These are phyloP conservation scores for Sceloporus tristichus DNA, from an alignment of 2,113 vertebrate genomes.

Conservation along the genomic window DNA sequence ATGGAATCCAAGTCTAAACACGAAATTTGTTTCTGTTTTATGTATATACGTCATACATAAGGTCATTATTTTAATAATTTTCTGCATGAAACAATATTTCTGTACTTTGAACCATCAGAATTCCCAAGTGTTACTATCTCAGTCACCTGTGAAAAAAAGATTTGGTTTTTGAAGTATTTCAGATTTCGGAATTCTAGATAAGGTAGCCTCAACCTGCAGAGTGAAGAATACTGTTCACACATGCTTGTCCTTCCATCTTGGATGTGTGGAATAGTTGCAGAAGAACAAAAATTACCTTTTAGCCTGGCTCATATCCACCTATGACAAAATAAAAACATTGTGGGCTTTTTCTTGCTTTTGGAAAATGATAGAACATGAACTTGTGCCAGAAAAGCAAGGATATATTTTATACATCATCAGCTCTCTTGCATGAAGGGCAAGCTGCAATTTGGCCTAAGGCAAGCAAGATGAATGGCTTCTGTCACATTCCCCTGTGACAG, in stretches of 20 bases:
- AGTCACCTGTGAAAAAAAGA: too few relatives aligned
- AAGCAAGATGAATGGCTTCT: constrained; percentile 44
- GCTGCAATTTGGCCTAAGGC: constrained; percentile 32
- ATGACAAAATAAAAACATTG: neutral
- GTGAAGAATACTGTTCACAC: neutral
- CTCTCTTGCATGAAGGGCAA: constrained; percentile 37
- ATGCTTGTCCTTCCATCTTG: neutral
- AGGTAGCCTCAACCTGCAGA: too few relatives aligned
- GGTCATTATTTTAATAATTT: too few relatives aligned
- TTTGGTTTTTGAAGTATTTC: too few relatives aligned
- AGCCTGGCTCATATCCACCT: neutral
- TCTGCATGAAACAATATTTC: too few relatives aligned
- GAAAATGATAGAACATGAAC: constrained; percentile 19
- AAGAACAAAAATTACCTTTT: neutral
- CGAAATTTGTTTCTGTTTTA: too few relatives aligned
- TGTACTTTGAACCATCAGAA: too few relatives aligned
- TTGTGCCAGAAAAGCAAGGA: constrained; percentile 10
- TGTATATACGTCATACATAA: too few relatives aligned
- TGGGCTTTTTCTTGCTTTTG: neutral
- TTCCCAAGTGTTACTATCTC: too few relatives aligned
- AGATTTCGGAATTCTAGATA: too few relatives aligned
- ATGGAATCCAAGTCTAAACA: too few relatives aligned
- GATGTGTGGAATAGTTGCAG: neutral
- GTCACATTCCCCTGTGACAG: constrained; percentile 33
- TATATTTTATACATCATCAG: constrained; percentile 29